These are phyloP conservation scores for Acropternis orthonyx DNA, from an alignment of 2,797 vertebrate species.

Conservation along the genomic window DNA sequence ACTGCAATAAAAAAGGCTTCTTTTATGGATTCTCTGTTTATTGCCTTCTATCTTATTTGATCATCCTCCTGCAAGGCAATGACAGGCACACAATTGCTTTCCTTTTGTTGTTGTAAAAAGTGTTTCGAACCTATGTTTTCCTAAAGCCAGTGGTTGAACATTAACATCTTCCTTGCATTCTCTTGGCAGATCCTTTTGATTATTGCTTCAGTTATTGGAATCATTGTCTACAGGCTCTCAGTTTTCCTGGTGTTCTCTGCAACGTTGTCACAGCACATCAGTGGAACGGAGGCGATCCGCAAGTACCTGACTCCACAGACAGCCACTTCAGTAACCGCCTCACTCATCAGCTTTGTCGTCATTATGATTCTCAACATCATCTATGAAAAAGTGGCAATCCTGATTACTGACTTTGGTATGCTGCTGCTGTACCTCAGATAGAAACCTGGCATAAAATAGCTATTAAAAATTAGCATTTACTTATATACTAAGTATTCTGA, in stretches of 20 bases:
- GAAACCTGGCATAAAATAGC: not conserved
- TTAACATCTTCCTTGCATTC: not conserved
- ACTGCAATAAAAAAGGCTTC: not conserved
- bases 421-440: not conserved
- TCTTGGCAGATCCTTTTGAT: constrained; percentile 86
- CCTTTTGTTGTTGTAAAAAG: not conserved
- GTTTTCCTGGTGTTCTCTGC: constrained; percentile 88
- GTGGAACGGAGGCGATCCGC: constrained; percentile 81
- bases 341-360: constrained; percentile 89
- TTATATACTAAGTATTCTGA: not conserved
- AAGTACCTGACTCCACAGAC: constrained; percentile 93
- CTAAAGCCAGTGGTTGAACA: not conserved
- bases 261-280: constrained; percentile 74
- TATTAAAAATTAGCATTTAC: not conserved
- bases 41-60: not conserved
- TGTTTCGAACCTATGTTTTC: not conserved
- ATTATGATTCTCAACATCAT: constrained; percentile 91
- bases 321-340: constrained; percentile 90
- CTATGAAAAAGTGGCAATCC: constrained; percentile 91
- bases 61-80: not conserved
- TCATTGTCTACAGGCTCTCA: constrained; percentile 91
- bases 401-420: constrained; percentile 92
- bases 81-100: not conserved
- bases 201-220: constrained; percentile 88
- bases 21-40: not conserved